A percentile compares a stretch with the other conserved stretches of the same genome.
These are phyloP conservation scores for Atethmia centrago DNA, from an alignment of 2,888 invertebrate species.

Conservation along the genomic window DNA sequence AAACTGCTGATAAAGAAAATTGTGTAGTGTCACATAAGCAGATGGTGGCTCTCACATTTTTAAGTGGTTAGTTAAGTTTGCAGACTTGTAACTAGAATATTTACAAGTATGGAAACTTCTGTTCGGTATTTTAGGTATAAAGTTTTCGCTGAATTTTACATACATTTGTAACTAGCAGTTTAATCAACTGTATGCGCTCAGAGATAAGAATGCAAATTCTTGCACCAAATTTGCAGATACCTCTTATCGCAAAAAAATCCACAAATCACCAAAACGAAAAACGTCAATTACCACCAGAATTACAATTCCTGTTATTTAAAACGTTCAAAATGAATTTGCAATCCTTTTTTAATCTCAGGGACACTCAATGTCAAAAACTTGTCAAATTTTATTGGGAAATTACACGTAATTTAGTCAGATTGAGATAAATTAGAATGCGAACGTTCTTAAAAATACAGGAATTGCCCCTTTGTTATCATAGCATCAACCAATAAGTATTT, in stretches of 20 bases:
- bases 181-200: not conserved
- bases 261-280: slow-evolving; percentile 10
- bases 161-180: not conserved
- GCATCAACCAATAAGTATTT: slow-evolving; percentile 37
- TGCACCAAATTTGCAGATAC: not conserved
- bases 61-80: not conserved
- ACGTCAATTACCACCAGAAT: slow-evolving; percentile 2
- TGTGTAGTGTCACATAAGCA: slow-evolving; percentile 13
- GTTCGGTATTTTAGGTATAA: not conserved
- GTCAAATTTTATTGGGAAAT: too few relatives aligned
- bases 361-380: not conserved
- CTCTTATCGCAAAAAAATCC: not conserved
- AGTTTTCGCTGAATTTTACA: not conserved
- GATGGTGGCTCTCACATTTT: slow-evolving; percentile 25
- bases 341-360: too few relatives aligned
- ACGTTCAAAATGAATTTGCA: not conserved
- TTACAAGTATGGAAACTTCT: not conserved
- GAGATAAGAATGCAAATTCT: slow-evolving; percentile 27
- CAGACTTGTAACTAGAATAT: not conserved
- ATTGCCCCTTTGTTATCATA: slow-evolving; percentile 36
- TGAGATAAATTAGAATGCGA: not conserved
- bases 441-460: not conserved
- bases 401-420: not conserved
- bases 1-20: not conserved
- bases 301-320: not conserved